These are phyloP conservation scores for Zaprionus lineosus DNA, from an alignment of 2,888 invertebrate genomes.

Conservation along the genomic window DNA sequence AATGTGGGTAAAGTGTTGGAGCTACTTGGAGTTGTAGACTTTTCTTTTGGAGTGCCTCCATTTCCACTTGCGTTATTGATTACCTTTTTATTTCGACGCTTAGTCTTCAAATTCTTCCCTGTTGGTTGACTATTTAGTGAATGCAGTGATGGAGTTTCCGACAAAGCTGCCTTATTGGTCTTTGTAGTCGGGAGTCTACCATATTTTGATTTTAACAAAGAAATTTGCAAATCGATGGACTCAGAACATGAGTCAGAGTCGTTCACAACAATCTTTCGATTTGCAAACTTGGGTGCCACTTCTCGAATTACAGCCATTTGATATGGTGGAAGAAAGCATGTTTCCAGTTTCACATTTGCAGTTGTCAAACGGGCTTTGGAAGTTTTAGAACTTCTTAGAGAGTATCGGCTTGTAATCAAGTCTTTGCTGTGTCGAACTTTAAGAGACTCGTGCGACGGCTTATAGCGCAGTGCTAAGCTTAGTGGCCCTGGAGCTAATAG, in stretches of 20 bases:
- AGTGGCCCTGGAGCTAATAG: slow-evolving; percentile 3
- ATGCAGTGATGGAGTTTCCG: slow-evolving; percentile 8
- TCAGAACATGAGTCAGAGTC: slow-evolving; percentile 57
- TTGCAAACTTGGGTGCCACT: slow-evolving; percentile 58
- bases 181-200: too few species aligned
- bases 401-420: not conserved
- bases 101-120: slow-evolving; percentile 6
- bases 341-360: slow-evolving; percentile 48
- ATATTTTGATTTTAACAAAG: slow-evolving; percentile 23
- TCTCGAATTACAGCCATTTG: slow-evolving; percentile 66
- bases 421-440: slow-evolving; percentile 41
- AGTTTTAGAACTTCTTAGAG: not conserved
- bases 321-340: slow-evolving; percentile 58
- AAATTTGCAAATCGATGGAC: slow-evolving; percentile 33
- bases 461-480: slow-evolving; percentile 61
- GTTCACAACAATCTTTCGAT: slow-evolving; percentile 31
- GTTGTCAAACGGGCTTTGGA: not conserved
- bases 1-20: slow-evolving; percentile 29
- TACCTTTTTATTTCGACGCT: slow-evolving; percentile 27
- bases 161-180: not conserved
- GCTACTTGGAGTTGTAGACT: slow-evolving; percentile 2
- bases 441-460: slow-evolving; percentile 62
- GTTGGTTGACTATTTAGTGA: slow-evolving; percentile 2
- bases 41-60: not conserved
- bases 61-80: slow-evolving; percentile 14